A percentile compares a stretch with the other conserved stretches of the same genome.
phyloP scores from a whole-genome alignment of 2,113 vertebrate species.

The Propithecus coquereli region DNA sequence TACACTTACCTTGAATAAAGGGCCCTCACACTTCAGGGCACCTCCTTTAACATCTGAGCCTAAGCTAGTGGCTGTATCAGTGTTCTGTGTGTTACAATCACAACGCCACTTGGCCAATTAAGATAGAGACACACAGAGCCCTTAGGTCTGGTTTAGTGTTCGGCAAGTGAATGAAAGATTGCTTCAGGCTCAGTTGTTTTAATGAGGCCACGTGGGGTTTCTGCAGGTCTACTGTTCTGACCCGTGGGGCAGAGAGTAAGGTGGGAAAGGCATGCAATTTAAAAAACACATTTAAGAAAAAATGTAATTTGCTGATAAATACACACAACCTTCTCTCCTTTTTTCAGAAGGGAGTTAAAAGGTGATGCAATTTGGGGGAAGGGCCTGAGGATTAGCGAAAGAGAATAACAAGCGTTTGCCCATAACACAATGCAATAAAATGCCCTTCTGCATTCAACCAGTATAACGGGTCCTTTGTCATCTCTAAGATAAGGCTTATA shows the following conservation, averaged over 20 bases:
- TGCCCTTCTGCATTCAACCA: background rate
- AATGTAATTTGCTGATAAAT: background rate
- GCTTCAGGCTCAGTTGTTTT: background rate
- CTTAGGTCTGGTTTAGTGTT: background rate
- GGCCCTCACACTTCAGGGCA: background rate
- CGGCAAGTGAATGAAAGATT: background rate
- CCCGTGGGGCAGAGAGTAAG: background rate
- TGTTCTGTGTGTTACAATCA: background rate
- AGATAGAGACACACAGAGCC: background rate
- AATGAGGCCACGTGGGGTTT: background rate
- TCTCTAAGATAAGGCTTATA: background rate
- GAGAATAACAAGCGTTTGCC: background rate
- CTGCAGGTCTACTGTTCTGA: background rate
- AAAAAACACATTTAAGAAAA: constrained; percentile 28
- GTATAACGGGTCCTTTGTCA: background rate
- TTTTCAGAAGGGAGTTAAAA: background rate
- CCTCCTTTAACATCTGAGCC: background rate
- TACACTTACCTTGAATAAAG: background rate
- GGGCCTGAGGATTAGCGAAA: background rate
- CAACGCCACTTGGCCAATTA: background rate
- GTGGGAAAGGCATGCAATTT: background rate
- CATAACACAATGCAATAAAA: background rate
- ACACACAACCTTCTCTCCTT: background rate
- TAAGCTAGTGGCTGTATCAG: accelerated
- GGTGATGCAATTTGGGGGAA: background rate